Evolutionary conservation across 2,113 vertebrate species (phyloP), one percentile per base, ranked within the genome.

Genomic region (Sterrhoptilus dennistouni): DNA sequence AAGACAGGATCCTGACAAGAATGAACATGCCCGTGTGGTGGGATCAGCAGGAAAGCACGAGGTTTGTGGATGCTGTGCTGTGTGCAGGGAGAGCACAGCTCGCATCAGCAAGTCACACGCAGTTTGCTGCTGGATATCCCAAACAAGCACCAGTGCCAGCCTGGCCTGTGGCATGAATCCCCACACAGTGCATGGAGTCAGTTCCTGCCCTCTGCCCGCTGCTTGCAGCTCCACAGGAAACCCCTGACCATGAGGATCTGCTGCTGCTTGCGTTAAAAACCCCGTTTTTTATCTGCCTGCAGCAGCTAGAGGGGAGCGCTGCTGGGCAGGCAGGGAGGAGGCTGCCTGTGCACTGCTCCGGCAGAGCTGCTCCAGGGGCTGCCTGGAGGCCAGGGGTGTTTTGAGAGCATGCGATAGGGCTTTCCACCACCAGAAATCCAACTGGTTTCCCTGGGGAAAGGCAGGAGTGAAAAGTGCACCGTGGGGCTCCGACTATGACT

Each of bases 1-100:
- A 3, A 36, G n/a, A 5, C 0, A 7, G 20, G 8, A 68, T 49
- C 25, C 8, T 2, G 2, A 24, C 28, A n/a, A 33, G 44, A 40
- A 13, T 13, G 14, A 54, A 24, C 33, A 2, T 28, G 36, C 13
- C 29, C 0, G 0, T 17, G 27, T 9, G 0, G 0, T 24, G 33
- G 23, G 22, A n/a, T 36, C 25, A 3, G 52, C 49, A 10, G 65
- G 20, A 24, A 53, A 31, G 9, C 2, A 0, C 0, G 11, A 60
- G 3, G 5, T 31, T 33, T 24, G 29, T 2, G 47, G 11, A 1
- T 38, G 40, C 61, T 20, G 33, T 12, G 42, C 66, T 31, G 31
- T 36, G 29, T 11, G 21, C 3, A 3, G 7, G 1, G 16, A 50
- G 27, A 5, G 44, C 77, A 66, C 36, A n/a, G 36, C 20, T 23